phyloP scores from a whole-genome alignment of 2,113 vertebrate species.

The Sprattus sprattus region DNA sequence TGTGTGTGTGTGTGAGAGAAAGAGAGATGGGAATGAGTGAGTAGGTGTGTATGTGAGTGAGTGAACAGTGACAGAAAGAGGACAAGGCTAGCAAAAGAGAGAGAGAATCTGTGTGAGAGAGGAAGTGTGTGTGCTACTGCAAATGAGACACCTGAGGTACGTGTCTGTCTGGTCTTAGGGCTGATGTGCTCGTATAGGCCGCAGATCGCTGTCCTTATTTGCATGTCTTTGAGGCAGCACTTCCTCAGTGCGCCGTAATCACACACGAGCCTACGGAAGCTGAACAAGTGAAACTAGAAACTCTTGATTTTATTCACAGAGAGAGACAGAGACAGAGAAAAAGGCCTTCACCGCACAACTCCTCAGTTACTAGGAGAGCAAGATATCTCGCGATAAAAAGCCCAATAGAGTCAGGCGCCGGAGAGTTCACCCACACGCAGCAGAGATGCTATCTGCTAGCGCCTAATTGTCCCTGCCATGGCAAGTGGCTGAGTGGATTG shows the following conservation, averaged over 20 bases:
- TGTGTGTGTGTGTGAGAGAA: neutral
- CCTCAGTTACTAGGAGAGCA: constrained; percentile 19
- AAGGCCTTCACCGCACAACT: constrained; percentile 11
- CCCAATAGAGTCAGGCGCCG: neutral
- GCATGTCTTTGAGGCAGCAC: constrained; percentile 11
- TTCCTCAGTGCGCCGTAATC: neutral
- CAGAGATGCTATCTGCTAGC: constrained; percentile 24
- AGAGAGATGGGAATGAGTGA: neutral
- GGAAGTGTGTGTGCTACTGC: neutral
- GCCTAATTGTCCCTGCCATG: constrained; percentile 9
- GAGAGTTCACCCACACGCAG: constrained; percentile 3
- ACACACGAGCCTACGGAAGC: neutral
- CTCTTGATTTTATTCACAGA: neutral
- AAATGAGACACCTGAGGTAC: neutral
- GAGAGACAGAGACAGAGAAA: neutral
- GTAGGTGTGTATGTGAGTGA: neutral
- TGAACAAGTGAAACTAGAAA: constrained; percentile 18
- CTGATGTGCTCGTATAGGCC: constrained; percentile 6
- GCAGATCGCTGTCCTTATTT: constrained; percentile 20
- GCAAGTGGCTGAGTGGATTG: constrained; percentile 15
- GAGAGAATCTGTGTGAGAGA: neutral
- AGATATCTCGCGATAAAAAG: constrained; percentile 9
- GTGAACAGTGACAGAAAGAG: neutral
- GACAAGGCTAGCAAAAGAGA: neutral
- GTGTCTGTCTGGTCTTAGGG: neutral